phyloP scores from a whole-genome alignment of 2,113 vertebrate species.

The Spermophilus dauricus region DNA sequence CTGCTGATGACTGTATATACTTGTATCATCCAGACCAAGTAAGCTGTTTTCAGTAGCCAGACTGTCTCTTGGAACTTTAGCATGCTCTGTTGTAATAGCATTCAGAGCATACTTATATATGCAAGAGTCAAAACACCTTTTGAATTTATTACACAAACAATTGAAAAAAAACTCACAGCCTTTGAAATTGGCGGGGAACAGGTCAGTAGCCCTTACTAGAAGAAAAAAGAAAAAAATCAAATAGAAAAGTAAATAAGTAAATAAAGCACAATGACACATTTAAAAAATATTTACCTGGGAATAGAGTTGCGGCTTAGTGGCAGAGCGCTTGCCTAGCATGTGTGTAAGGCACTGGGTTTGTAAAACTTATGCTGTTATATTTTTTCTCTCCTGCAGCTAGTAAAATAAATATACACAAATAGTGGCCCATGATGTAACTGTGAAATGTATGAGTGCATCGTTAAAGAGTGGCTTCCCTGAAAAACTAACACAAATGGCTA shows the following conservation, averaged over 20 bases:
- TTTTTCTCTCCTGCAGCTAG: conserved; percentile 23
- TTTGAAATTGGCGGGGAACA: background rate
- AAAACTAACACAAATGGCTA: background rate
- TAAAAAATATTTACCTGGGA: background rate
- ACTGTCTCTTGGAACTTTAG: background rate
- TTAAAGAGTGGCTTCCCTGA: background rate
- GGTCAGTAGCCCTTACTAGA: conserved; percentile 6
- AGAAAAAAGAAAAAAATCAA: background rate
- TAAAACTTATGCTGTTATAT: background rate
- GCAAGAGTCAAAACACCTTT: background rate
- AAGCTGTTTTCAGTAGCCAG: background rate
- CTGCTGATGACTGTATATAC: background rate
- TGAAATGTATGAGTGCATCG: background rate
- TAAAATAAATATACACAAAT: conserved; percentile 32
- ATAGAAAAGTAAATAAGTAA: background rate
- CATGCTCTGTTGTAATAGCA: background rate
- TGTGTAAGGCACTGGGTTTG: no score
- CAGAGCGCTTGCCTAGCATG: no score
- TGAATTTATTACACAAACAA: background rate
- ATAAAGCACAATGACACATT: background rate
- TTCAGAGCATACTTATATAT: background rate
- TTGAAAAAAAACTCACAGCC: background rate
- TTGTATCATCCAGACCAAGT: background rate
- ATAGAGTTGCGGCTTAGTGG: no score
- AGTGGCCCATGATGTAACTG: background rate